Evolutionary conservation across 2,113 vertebrate genomes (phyloP), one percentile per base, ranked within the genome.

Genomic region (Zosterops borbonicus): DNA sequence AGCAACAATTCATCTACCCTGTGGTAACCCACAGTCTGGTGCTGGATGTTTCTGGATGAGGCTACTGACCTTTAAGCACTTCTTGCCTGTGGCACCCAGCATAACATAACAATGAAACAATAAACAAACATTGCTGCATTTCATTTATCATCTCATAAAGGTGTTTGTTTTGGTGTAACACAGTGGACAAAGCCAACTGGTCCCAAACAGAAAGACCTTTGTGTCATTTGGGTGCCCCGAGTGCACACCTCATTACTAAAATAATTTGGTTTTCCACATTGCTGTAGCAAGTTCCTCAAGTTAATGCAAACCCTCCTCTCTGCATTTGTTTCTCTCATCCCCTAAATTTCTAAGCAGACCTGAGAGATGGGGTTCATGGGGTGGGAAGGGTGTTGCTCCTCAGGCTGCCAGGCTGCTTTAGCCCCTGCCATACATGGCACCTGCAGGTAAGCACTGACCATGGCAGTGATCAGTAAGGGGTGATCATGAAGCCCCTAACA

Each of bases 1-100:
- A 92, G 80, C 70, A 83, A 89, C 63, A 49, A 83, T 65, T 60
- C 70, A 44, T 79, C 76, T 25, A 60, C 85, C 31, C n/a, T 70
- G 46, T 70, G 46, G 71, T 74, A 94, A 90, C 83, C 63, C n/a
- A 67, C 21, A 47, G 79, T 12, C 20, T 1, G 3, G 22, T 60
- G 69, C 82, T 64, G 44, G 92, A 44, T 93, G 73, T 52, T 95
- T 95, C 90, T 85, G 82, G 55, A 33, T 35, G 63, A 60, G 73
- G 79, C 52, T 84, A 70, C 76, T 83, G 85, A 89, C 63, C 77
- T 89, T 83, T 93, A 87, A 89, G 47, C 50, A 88, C 74, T 87
- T 74, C 84, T 91, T 67, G 80, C 74, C 64, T 15, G 12, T 79
- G 78, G 84, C 85, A 83, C 47, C 17, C 50, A 31, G 41, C 23